phyloP scores from a whole-genome alignment of 2,797 vertebrate species.

The Iguana delicatissima region DNA sequence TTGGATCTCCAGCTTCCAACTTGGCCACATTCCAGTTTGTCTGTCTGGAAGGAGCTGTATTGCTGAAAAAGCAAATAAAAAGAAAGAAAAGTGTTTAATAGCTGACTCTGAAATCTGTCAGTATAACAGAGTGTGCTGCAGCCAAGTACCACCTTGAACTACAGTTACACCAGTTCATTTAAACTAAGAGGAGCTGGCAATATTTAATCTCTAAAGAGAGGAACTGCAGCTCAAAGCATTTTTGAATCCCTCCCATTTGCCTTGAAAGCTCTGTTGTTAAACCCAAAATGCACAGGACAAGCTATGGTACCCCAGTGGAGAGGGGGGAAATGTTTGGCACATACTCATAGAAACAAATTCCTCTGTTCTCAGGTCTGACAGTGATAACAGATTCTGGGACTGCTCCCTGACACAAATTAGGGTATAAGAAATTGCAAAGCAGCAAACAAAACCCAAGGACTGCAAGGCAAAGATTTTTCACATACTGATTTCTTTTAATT shows the following conservation, averaged over 20 bases:
- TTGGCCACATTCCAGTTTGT: constrained; percentile 84
- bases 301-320: not conserved
- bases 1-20: constrained; percentile 84
- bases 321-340: not conserved
- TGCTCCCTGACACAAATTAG: not conserved
- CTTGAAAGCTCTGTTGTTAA: not conserved
- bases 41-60: constrained; percentile 81
- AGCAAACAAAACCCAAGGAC: not conserved
- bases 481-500: not conserved
- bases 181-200: constrained; percentile 15
- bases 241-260: not conserved
- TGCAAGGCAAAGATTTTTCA: not conserved
- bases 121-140: not conserved
- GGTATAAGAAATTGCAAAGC: not conserved
- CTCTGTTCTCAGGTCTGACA: not conserved
- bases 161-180: not conserved
- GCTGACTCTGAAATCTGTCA: constrained; percentile 24
- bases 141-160: constrained; percentile 46
- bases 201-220: constrained; percentile 12
- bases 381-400: not conserved
- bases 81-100: constrained; percentile 50
- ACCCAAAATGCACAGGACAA: not conserved
- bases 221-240: not conserved
- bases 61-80: constrained; percentile 71
- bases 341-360: not conserved